A percentile compares a stretch with the other conserved stretches of the same genome.
These are phyloP conservation scores for Thysanoteuthis rhombus DNA, from an alignment of 2,888 invertebrate genomes.

Conservation along the genomic window DNA sequence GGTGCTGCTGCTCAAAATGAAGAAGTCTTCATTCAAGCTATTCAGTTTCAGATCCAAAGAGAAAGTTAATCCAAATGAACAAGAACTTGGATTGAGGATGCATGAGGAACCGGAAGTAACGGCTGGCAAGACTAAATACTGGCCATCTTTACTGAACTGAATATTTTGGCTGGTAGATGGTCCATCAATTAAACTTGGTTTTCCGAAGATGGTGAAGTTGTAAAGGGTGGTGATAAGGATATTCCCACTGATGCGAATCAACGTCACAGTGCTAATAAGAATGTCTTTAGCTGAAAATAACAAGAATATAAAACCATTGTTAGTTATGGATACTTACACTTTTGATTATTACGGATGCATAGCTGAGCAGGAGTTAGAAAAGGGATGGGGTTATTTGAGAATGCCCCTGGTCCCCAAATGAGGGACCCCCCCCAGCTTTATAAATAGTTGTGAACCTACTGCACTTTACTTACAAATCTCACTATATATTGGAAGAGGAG, in stretches of 20 bases:
- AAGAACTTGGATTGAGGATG: conserved; percentile 37
- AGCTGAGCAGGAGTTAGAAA: too few relatives aligned
- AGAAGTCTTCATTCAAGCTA: conserved; percentile 36
- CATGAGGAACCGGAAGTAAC: conserved; percentile 30
- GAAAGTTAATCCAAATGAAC: conserved; percentile 40
- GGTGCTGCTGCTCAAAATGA: conserved; percentile 41
- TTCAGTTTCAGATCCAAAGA: conserved; percentile 40
- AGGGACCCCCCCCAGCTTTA: too few relatives aligned
- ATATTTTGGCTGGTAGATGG: conserved; percentile 41
- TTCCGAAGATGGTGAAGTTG: conserved; percentile 49
- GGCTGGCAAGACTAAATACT: conserved; percentile 35
- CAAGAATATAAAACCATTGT: neutral
- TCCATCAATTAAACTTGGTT: conserved; percentile 40
- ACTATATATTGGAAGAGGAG: too few relatives aligned
- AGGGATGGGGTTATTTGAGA: too few relatives aligned
- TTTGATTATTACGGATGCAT: too few relatives aligned
- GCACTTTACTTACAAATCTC: too few relatives aligned
- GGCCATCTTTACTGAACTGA: conserved; percentile 38
- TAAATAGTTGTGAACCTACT: too few relatives aligned
- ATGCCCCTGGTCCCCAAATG: too few relatives aligned
- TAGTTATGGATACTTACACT: neutral
- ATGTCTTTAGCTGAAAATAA: neutral
- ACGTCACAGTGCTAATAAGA: conserved; percentile 38
- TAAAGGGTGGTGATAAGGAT: conserved; percentile 47
- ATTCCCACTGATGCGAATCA: conserved; percentile 44